Conservation (phyloP, 2,888 invertebrate genomes). For the Ectemnius lituratus region DNA sequence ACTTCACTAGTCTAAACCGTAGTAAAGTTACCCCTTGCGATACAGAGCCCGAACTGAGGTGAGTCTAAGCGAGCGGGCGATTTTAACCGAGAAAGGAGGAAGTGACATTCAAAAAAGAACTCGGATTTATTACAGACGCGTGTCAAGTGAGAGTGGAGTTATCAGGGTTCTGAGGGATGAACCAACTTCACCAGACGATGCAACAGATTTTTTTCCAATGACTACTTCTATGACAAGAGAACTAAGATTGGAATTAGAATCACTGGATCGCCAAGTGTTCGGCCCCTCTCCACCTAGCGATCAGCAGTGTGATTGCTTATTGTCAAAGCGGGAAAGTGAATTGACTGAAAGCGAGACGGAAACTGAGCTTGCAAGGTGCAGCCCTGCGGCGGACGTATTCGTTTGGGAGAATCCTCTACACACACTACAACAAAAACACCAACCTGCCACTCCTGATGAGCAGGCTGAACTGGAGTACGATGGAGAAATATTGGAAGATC, state of each 20-base stretch:
- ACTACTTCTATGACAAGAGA: slow-evolving; percentile 92
- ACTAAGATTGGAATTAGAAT: slow-evolving; percentile 88
- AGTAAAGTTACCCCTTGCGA: slow-evolving; percentile 78
- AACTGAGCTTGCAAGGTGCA: slow-evolving; percentile 78
- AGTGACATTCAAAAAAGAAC: neutral
- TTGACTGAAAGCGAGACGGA: slow-evolving; percentile 73
- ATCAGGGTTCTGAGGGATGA: slow-evolving; percentile 69
- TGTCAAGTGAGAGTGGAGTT: slow-evolving; percentile 70
- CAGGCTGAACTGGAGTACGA: slow-evolving; percentile 86
- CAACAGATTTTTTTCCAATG: slow-evolving; percentile 89
- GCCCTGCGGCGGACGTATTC: slow-evolving; percentile 82
- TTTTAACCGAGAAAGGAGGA: too few relatives aligned
- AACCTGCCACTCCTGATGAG: slow-evolving; percentile 85
- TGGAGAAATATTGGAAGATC: slow-evolving; percentile 82
- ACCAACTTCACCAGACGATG: slow-evolving; percentile 85
- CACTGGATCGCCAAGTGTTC: slow-evolving; percentile 90
- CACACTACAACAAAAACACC: slow-evolving; percentile 72
- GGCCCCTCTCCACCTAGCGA: slow-evolving; percentile 79
- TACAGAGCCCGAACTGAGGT: slow-evolving; percentile 66
- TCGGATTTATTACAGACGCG: slow-evolving; percentile 52
- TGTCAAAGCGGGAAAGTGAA: slow-evolving; percentile 68
- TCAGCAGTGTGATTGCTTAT: slow-evolving; percentile 69
- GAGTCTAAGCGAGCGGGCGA: slow-evolving; percentile 8
- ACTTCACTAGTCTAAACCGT: slow-evolving; percentile 85
- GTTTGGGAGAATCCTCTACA: slow-evolving; percentile 90